These are phyloP conservation scores for Molossus alvarezi DNA, from an alignment of 2,797 vertebrate species.

Conservation along the genomic window DNA sequence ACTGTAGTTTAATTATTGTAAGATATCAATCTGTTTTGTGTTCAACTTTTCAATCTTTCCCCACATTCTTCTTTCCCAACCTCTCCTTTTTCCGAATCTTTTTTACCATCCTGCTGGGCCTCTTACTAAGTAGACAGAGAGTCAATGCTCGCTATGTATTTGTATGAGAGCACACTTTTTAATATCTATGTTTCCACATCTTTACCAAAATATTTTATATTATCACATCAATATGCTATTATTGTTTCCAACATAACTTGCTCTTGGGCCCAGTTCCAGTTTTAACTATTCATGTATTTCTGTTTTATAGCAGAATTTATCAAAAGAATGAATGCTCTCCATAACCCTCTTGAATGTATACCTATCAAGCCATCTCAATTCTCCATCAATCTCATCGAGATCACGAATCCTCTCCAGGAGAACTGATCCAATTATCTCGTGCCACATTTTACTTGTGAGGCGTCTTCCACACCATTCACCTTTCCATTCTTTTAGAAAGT, in stretches of 20 bases:
- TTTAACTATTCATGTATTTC: background rate
- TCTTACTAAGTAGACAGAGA: constrained; percentile 1
- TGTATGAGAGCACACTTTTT: background rate
- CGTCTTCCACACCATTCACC: background rate
- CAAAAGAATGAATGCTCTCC: background rate
- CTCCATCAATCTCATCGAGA: background rate
- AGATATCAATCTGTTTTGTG: background rate
- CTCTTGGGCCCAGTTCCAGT: background rate
- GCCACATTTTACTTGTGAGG: background rate
- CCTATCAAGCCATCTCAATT: background rate
- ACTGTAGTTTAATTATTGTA: background rate
- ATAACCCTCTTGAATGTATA: background rate
- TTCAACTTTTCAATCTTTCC: background rate
- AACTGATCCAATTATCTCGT: background rate
- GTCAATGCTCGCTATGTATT: background rate
- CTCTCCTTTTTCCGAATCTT: background rate
- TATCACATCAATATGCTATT: background rate
- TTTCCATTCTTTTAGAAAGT: background rate
- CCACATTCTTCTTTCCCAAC: background rate
- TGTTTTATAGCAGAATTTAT: background rate
- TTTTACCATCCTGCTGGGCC: background rate
- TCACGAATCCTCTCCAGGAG: background rate
- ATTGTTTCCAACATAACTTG: background rate
- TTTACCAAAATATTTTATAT: background rate
- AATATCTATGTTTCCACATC: background rate